Percentiles rank a stretch among this genome's conserved stretches.
These are phyloP conservation scores for Bombus sylvicola DNA, from an alignment of 1,140 invertebrate species.

Conservation along the genomic window DNA sequence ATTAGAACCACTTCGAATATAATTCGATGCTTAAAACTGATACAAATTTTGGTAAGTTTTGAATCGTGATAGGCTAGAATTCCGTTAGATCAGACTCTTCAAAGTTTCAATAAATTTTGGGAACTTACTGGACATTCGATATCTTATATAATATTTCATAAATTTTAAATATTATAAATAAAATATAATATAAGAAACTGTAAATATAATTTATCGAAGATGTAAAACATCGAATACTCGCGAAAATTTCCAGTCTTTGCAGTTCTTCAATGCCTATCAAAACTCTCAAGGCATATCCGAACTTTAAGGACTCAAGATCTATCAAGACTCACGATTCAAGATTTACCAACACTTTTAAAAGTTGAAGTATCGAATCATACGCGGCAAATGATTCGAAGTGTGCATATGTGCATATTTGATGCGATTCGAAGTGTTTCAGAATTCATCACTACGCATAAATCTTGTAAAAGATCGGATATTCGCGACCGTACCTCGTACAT, in stretches of 20 bases:
- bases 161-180: not conserved
- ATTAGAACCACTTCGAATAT: not conserved
- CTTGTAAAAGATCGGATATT: not conserved
- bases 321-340: not conserved
- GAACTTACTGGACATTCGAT: not conserved
- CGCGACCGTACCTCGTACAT: constrained; percentile 63
- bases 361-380: not conserved
- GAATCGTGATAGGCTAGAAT: not conserved
- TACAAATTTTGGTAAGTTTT: not conserved
- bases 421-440: not conserved
- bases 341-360: not conserved
- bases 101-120: not conserved
- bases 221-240: not conserved
- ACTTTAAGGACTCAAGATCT: not conserved
- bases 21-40: not conserved
- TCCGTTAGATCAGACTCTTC: not conserved
- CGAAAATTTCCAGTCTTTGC: not conserved
- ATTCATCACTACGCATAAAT: not conserved
- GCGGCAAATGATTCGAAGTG: not conserved
- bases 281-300: not conserved
- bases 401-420: no score
- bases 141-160: not conserved
- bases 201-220: not conserved
- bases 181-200: not conserved
- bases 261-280: not conserved